Percentiles rank a stretch among this genome's conserved stretches.
Evolutionary conservation across 2,888 invertebrate genomes (phyloP).

Genomic region (Drosophila pegasa): DNA sequence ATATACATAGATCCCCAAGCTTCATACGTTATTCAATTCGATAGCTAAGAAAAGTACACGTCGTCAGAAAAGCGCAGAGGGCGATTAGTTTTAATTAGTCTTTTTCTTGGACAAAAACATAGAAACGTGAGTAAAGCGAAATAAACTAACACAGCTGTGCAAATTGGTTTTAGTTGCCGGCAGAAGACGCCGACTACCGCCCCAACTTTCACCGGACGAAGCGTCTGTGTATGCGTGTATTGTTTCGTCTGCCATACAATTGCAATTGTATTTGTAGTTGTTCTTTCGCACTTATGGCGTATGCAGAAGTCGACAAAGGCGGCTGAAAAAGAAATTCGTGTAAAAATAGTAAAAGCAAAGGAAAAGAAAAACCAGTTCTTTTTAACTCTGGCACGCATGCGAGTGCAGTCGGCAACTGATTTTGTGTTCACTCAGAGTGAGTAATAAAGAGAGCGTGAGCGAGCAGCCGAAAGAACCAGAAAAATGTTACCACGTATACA

Average conservation of each 20-base stretch:
- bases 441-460: not conserved
- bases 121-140: conserved; percentile 15
- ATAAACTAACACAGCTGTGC: conserved; percentile 47
- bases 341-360: conserved; percentile 8
- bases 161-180: conserved; percentile 46
- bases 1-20: conserved; percentile 35
- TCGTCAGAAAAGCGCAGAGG: conserved; percentile 60
- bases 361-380: conserved; percentile 62
- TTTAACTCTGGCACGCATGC: not conserved
- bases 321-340: conserved; percentile 22
- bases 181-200: conserved; percentile 6
- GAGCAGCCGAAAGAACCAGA: conserved; percentile 55
- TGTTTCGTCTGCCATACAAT: conserved; percentile 18
- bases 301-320: conserved; percentile 21
- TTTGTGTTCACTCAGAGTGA: not conserved
- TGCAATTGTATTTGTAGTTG: conserved; percentile 6
- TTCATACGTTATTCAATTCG: conserved; percentile 20
- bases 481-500: conserved; percentile 78
- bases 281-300: conserved; percentile 18
- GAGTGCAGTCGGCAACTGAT: conserved; percentile 32
- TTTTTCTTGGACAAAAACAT: conserved; percentile 3
- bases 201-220: conserved; percentile 61
- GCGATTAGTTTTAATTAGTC: conserved; percentile 3
- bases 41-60: conserved; percentile 64
- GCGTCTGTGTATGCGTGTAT: not conserved